Base-by-base conservation (phyloP, 1,140 invertebrate genomes). In the Tenebrio molitor region DNA sequence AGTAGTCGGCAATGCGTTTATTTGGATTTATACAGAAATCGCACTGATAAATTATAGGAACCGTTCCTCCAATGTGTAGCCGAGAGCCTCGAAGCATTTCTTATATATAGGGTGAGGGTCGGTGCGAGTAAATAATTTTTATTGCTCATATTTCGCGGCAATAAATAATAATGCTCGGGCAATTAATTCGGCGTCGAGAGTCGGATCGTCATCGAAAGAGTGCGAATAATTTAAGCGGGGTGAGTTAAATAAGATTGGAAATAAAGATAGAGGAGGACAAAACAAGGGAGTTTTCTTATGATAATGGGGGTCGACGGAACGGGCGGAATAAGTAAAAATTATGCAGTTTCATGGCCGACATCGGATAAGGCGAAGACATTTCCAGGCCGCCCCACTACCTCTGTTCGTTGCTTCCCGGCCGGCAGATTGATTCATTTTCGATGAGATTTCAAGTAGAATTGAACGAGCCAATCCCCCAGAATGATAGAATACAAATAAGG, bases 401-500 rank as follows among this genome's bases (percentile, higher is more conserved):
- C 23, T 44, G 12, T 62, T 17, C 58, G 23, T 46, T 23, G 17
- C 39, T 70, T 58, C 33, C 50, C 68, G 33, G 50, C 34, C 69
- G 14, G 19, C 58, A 50, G 58, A 71, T 64, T 64, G 69, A 71
- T 71, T 71, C 58, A 71, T 64, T 71, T 71, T 71, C 69, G 69
- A 71, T 71, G 69, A 71, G 58, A 71, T 71, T 71, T 71, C 39
- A 50, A 71, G 41, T 44, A 71, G 58, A 71, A 71, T 71, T 44
- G 69, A 64, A 71, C 41, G 58, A 63, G 36, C 39, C 36, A 62
- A 71, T 63, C 58, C 69, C 41, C 25, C 50, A 34, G 58, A 64
- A 71, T 64, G 39, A 71, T 71, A 64, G 69, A 71, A 71, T 71
- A 71, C 69, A 71, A 71, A 71, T 71, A 71, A 71, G 58, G 69